phyloP scores from a whole-genome alignment of 2,888 invertebrate species.

The Acleris emargana region DNA sequence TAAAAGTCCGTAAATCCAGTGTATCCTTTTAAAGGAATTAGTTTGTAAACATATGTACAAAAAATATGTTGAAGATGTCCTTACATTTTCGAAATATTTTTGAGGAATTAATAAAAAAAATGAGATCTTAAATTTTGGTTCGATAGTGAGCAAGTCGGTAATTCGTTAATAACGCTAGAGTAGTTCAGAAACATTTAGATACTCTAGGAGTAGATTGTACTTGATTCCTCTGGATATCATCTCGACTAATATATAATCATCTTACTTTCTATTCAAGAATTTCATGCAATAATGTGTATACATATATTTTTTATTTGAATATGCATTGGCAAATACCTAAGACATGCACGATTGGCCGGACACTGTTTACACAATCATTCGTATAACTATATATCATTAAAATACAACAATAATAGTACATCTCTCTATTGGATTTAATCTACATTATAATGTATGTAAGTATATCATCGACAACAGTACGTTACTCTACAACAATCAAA shows the following conservation, averaged over 20 bases:
- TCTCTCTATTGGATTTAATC: conserved; percentile 76
- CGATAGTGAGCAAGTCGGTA: conserved; percentile 74
- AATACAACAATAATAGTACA: conserved; percentile 79
- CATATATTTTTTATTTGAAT: conserved; percentile 59
- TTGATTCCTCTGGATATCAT: conserved; percentile 61
- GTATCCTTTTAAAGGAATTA: background rate
- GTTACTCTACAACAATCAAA: conserved; percentile 80
- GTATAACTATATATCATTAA: conserved; percentile 69
- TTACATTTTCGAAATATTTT: conserved; percentile 29
- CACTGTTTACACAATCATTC: conserved; percentile 69
- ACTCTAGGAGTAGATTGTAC: conserved; percentile 71
- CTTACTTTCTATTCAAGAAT: conserved; percentile 60
- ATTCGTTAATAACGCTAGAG: conserved; percentile 70
- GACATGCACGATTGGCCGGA: conserved; percentile 78
- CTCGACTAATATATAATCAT: conserved; percentile 54
- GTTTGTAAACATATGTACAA: conserved; percentile 3
- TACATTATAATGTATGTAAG: conserved; percentile 74
- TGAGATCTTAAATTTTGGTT: conserved; percentile 81
- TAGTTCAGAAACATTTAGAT: conserved; percentile 60
- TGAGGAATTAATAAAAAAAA: conserved; percentile 53
- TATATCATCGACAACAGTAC: conserved; percentile 71
- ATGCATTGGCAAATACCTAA: conserved; percentile 71
- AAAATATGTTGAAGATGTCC: conserved; percentile 25
- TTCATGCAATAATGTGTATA: conserved; percentile 64
- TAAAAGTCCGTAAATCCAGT: background rate